These are phyloP conservation scores for Bostrychus sinensis DNA, from an alignment of 2,113 vertebrate species.

Conservation along the genomic window DNA sequence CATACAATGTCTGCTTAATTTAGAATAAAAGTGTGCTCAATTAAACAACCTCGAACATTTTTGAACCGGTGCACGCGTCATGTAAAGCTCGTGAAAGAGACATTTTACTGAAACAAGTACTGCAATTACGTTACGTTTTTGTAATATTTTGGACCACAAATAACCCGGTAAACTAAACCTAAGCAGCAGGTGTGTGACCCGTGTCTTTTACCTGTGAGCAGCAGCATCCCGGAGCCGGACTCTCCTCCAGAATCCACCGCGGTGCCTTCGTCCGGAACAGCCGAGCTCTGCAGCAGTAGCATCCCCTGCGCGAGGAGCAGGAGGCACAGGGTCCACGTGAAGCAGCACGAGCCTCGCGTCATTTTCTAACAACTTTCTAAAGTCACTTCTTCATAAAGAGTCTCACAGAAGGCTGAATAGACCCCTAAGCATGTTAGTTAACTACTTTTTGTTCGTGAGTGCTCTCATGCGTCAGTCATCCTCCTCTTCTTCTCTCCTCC, in stretches of 20 bases:
- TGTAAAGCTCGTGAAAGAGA: too few species aligned
- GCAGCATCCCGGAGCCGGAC: constrained; percentile 74
- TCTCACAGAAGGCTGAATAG: too few species aligned
- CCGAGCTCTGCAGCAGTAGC: constrained; percentile 4
- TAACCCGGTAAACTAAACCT: too few species aligned
- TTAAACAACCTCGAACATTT: too few species aligned
- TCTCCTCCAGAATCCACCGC: constrained; percentile 53
- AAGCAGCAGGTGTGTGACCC: too few species aligned
- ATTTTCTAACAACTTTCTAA: neutral
- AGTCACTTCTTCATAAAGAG: neutral
- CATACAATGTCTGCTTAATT: too few species aligned
- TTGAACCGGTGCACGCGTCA: too few species aligned
- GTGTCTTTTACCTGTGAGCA: constrained; percentile 53
- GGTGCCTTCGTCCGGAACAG: constrained; percentile 21
- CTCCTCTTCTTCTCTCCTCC: constrained; percentile 18
- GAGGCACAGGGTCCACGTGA: constrained; percentile 48
- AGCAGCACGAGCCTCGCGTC: neutral
- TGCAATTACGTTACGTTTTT: too few species aligned
- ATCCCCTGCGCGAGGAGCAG: constrained; percentile 26
- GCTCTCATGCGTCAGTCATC: neutral
- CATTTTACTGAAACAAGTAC: too few species aligned
- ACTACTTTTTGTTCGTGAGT: neutral
- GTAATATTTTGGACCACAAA: too few species aligned
- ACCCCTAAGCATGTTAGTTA: neutral
- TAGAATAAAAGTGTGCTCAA: too few species aligned